Percentiles rank a stretch among this genome's conserved stretches.
phyloP scores from a whole-genome alignment of 1,140 invertebrate species.

The Polyergus mexicanus region DNA sequence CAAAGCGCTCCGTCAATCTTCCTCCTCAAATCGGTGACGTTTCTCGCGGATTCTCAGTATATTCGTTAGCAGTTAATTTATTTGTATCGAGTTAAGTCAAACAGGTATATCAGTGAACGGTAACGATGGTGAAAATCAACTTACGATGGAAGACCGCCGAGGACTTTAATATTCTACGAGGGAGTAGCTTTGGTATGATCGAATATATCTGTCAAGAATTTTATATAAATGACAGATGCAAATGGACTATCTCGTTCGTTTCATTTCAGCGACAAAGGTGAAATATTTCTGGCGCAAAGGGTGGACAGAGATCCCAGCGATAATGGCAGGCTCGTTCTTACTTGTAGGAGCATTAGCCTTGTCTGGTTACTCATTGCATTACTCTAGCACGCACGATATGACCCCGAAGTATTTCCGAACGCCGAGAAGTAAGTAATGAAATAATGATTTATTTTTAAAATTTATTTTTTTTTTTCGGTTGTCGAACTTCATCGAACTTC shows the following conservation, averaged over 20 bases:
- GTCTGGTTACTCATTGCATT: accelerated
- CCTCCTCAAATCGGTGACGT: not conserved
- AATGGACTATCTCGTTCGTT: not conserved
- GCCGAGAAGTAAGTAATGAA: slow-evolving; percentile 51
- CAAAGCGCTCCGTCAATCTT: not conserved
- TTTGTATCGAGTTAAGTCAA: not conserved
- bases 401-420: slow-evolving; percentile 19
- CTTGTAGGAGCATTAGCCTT: too few species aligned
- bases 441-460: not conserved
- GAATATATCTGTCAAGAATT: not conserved
- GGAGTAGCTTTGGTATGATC: slow-evolving; percentile 32
- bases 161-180: not conserved
- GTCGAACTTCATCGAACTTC: not conserved
- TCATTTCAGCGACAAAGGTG: slow-evolving; percentile 10
- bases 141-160: not conserved
- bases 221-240: not conserved
- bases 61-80: not conserved
- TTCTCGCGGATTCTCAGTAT: not conserved
- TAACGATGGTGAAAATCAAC: slow-evolving; percentile 38
- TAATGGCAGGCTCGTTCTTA: not conserved
- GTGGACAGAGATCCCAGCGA: slow-evolving; percentile 36
- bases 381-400: not conserved
- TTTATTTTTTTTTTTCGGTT: not conserved
- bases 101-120: not conserved
- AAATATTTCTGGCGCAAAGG: slow-evolving; percentile 20